Conservation (phyloP, 1,140 invertebrate species). For the Drosophila persimilis region DNA sequence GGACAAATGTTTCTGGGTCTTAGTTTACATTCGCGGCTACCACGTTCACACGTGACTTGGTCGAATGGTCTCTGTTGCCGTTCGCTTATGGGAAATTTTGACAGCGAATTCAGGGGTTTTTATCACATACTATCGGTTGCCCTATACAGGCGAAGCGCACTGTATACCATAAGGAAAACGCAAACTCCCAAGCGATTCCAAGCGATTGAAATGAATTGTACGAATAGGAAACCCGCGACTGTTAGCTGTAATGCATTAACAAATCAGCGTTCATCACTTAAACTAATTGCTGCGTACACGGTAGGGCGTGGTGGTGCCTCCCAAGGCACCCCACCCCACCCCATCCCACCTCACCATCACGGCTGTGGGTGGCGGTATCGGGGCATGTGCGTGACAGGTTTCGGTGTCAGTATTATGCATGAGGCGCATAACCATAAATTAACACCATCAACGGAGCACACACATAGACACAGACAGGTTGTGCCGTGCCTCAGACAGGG, state of each 20-base stretch:
- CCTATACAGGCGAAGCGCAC: too few species aligned
- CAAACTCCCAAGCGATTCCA: not conserved
- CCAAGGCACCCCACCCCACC: not conserved
- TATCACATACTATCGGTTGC: too few species aligned
- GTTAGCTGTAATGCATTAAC: slow-evolving; percentile 60
- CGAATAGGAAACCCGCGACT: slow-evolving; percentile 2
- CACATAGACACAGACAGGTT: slow-evolving; percentile 14
- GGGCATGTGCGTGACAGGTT: slow-evolving; percentile 69
- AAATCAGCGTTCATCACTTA: slow-evolving; percentile 74
- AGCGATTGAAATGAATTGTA: slow-evolving; percentile 20
- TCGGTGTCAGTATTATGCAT: slow-evolving; percentile 68
- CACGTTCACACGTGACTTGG: too few species aligned
- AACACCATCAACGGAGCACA: slow-evolving; percentile 60
- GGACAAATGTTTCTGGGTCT: too few species aligned
- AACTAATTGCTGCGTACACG: slow-evolving; percentile 60
- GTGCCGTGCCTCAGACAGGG: not conserved
- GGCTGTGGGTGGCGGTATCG: slow-evolving; percentile 10
- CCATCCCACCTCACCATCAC: not conserved
- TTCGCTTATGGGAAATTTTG: too few species aligned
- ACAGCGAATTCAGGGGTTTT: too few species aligned
- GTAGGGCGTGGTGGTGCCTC: not conserved
- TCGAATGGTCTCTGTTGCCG: too few species aligned
- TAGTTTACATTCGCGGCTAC: too few species aligned
- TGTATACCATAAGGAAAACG: too few species aligned
- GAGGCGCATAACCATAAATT: slow-evolving; percentile 73